These are phyloP conservation scores for Argynnis bischoffii DNA, from an alignment of 2,888 invertebrate species.

Conservation along the genomic window DNA sequence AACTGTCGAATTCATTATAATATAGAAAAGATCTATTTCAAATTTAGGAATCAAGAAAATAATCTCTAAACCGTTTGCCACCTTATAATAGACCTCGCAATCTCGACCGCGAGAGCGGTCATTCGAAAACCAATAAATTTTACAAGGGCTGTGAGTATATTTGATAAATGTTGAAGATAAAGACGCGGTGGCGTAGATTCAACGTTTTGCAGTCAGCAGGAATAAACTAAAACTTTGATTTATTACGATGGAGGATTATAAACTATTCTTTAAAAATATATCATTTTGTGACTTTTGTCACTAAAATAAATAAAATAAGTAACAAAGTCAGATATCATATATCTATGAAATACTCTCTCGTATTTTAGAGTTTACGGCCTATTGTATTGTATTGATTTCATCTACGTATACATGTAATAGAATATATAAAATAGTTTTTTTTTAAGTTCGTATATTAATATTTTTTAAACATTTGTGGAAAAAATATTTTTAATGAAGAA, in stretches of 20 bases:
- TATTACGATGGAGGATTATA: background rate
- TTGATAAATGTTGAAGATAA: conserved; percentile 75
- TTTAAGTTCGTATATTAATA: no score
- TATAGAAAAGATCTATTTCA: background rate
- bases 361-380: no score
- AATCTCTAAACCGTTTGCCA: conserved; percentile 55
- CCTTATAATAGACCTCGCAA: conserved; percentile 62
- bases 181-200: conserved; percentile 57
- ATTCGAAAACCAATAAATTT: conserved; percentile 77
- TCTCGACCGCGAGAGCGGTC: conserved; percentile 59
- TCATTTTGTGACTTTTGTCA: no score
- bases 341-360: no score
- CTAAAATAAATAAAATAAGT: no score
- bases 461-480: no score
- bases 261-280: no score
- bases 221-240: conserved; percentile 24
- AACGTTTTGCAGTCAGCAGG: conserved; percentile 48
- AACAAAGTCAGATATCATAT: no score
- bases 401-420: no score
- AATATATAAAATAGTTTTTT: no score
- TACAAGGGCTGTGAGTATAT: conserved; percentile 72
- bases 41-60: conserved; percentile 27
- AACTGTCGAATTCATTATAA: background rate
- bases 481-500: no score
- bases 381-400: no score